Base-by-base conservation (phyloP, 2,113 vertebrate genomes). In the Mobula hypostoma region DNA sequence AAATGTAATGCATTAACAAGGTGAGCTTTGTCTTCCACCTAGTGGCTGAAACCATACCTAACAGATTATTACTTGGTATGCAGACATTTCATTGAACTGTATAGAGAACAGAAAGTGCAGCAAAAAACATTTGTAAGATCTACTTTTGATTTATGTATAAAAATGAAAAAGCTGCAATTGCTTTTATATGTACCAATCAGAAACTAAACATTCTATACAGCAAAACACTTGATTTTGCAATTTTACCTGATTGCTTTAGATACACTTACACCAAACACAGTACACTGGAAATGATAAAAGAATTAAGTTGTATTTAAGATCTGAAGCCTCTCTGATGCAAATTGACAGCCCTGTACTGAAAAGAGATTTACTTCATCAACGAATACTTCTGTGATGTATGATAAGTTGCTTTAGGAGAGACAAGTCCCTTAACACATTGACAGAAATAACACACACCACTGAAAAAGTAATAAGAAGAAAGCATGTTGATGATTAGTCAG, bases 321-420 rank as follows among this genome's bases (percentile, higher is more conserved):
- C 91, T 93, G 70, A 19, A 74, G 91, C 70, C 40, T 76, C 91
- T 93, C 91, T 74, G 70, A 93, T 93, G 70, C 91, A 93, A 93
- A 93, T 76, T 93, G 91, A 93, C 91, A 93, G 24, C 36, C 91
- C 74, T 93, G 72, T 24, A 56, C 91, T 93, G 91, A 93, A 72
- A 40, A 93, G 91, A 93, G 68, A 93, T 93, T 93, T 72, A 93
- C 91, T 56, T 24, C 70, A 93, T 93, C 91, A 93, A 76, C 24
- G 91, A 93, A 27, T 40, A 29, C 61, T 56, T 24, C 91, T 15
- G 24, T 93, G 91, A 93, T 93, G 91, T 93, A 93, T 93, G 91
- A 29, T 74, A 93, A 93, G 91, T 93, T 93, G 91, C 91, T 93
- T 93, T 93, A 93, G 91, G 91, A 93, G 70, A 93, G 91, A 93